Evolutionary conservation across 2,113 vertebrate species (phyloP).

Genomic region (Cheirogaleus medius): DNA sequence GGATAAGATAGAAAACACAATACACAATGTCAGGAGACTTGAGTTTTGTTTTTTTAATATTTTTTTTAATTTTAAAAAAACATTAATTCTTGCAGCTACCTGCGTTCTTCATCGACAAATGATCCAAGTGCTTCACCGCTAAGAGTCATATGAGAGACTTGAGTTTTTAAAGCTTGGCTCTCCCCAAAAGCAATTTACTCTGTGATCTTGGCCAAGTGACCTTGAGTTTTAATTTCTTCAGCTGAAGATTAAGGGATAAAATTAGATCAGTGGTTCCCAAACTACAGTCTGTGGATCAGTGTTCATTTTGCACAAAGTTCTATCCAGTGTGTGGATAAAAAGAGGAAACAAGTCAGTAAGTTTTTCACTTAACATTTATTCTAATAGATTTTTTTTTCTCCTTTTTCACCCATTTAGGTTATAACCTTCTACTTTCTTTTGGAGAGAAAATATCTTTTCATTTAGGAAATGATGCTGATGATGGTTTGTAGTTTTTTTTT

Average conservation of each 20-base stretch:
- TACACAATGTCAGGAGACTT: not conserved
- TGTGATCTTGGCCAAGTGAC: not conserved
- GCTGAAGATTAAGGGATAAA: not conserved
- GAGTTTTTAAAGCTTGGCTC: not conserved
- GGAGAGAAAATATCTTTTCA: not conserved
- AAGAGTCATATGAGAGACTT: too few relatives aligned
- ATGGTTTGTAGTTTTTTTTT: not conserved
- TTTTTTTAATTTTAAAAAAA: too few relatives aligned
- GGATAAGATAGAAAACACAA: not conserved
- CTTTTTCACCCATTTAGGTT: not conserved
- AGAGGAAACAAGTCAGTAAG: not conserved
- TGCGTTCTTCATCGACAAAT: too few relatives aligned
- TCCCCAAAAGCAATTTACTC: not conserved
- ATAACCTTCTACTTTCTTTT: not conserved
- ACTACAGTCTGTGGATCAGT: not conserved
- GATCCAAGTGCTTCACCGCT: too few relatives aligned
- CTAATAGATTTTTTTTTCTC: not conserved
- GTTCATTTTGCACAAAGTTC: slow-evolving; percentile 19
- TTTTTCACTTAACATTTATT: not conserved
- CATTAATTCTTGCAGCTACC: too few relatives aligned
- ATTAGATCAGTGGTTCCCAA: not conserved
- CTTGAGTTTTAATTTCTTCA: not conserved
- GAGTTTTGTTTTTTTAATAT: not conserved
- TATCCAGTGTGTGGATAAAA: not conserved
- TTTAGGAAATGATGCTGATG: not conserved